A percentile compares a stretch with the other conserved stretches of the same genome.
phyloP scores from a whole-genome alignment of 2,888 invertebrate species.

The Pinctada fucata region DNA sequence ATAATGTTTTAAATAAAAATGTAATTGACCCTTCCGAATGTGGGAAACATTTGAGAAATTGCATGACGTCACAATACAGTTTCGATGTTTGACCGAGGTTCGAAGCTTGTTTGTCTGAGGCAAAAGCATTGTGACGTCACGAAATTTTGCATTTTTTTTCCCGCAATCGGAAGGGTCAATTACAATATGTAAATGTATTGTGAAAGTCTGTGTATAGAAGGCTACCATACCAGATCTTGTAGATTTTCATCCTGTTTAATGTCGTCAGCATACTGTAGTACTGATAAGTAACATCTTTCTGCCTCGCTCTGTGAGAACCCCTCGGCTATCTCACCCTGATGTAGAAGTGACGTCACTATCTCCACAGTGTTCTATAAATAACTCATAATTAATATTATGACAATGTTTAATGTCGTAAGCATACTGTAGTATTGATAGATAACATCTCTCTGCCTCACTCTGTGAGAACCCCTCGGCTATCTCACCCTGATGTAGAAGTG shows the following conservation, averaged over 20 bases:
- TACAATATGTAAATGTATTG: not conserved
- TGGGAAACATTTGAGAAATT: too few species aligned
- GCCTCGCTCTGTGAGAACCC: slow-evolving; percentile 51
- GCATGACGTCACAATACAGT: too few species aligned
- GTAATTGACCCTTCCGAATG: too few species aligned
- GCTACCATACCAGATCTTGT: not conserved
- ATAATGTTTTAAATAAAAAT: too few species aligned
- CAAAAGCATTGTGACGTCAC: too few species aligned
- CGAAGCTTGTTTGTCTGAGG: too few species aligned
- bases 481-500: slow-evolving; percentile 43
- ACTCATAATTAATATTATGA: not conserved
- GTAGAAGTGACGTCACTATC: slow-evolving; percentile 40
- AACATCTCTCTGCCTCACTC: slow-evolving; percentile 50
- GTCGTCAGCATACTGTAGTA: slow-evolving; percentile 37
- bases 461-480: slow-evolving; percentile 52
- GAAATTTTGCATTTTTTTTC: not conserved
- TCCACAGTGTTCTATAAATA: slow-evolving; percentile 28
- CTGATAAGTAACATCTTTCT: slow-evolving; percentile 45
- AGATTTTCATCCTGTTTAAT: slow-evolving; percentile 30
- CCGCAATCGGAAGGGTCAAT: not conserved
- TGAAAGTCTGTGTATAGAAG: not conserved
- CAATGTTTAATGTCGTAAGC: slow-evolving; percentile 25
- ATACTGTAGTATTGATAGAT: slow-evolving; percentile 40
- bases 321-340: slow-evolving; percentile 46
- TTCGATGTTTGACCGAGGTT: too few species aligned